These are phyloP conservation scores for Hippocampus zosterae DNA, from an alignment of 2,113 vertebrate genomes.

Conservation along the genomic window DNA sequence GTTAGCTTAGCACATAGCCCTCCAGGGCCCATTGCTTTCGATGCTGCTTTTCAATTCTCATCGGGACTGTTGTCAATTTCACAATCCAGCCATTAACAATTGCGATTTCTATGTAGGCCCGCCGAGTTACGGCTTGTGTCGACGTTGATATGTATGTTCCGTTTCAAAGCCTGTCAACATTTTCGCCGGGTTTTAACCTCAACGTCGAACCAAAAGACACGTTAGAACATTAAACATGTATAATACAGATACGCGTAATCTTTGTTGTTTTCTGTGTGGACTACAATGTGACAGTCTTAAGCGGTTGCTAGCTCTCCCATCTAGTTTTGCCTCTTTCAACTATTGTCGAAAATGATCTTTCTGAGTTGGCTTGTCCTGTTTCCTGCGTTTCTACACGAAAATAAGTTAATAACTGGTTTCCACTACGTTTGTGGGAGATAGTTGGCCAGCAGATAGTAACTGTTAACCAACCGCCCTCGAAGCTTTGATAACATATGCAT, in stretches of 20 bases:
- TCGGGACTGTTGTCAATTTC: conserved; percentile 67
- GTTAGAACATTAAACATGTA: conserved; percentile 47
- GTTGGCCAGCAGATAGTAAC: conserved; percentile 10
- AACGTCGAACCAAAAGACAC: conserved; percentile 37
- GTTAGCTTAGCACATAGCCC: conserved; percentile 66
- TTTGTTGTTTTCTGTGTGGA: conserved; percentile 63
- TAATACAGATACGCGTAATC: conserved; percentile 58
- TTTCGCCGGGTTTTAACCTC: conserved; percentile 36
- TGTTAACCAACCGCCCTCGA: neutral
- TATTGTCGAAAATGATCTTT: neutral
- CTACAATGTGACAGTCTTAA: conserved; percentile 31
- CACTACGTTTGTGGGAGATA: conserved; percentile 28
- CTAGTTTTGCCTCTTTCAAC: neutral
- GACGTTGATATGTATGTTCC: neutral
- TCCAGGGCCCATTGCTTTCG: conserved; percentile 58
- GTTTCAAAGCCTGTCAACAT: conserved; percentile 14
- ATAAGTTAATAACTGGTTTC: conserved; percentile 18
- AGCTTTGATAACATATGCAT: neutral
- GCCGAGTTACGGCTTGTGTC: conserved; percentile 10
- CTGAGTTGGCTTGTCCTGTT: neutral
- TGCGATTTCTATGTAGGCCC: conserved; percentile 42
- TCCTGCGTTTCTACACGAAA: neutral
- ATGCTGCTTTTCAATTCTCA: conserved; percentile 44
- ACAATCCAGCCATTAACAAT: conserved; percentile 48
- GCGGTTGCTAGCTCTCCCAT: conserved; percentile 30